phyloP scores from a whole-genome alignment of 2,888 invertebrate genomes.

The Amiota mariae region DNA sequence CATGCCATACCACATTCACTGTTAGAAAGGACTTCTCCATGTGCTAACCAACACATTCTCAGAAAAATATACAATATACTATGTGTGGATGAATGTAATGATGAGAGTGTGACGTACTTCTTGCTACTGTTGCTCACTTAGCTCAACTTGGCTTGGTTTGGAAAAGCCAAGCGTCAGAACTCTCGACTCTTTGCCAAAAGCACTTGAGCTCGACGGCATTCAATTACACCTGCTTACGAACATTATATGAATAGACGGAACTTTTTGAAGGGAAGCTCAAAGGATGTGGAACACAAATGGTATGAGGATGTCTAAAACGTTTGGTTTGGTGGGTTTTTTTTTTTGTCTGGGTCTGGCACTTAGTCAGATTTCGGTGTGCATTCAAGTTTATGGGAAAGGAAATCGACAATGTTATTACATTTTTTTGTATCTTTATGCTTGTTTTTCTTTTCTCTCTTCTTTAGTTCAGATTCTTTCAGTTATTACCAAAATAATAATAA shows the following conservation, averaged over 20 bases:
- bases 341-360: slow-evolving; percentile 19
- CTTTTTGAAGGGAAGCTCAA: too few relatives aligned
- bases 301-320: neutral
- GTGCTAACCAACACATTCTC: too few relatives aligned
- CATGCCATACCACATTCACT: neutral
- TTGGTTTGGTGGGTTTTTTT: too few relatives aligned
- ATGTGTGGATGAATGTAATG: too few relatives aligned
- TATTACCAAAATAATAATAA: slow-evolving; percentile 9
- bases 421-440: slow-evolving; percentile 52
- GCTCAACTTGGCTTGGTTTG: slow-evolving; percentile 38
- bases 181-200: slow-evolving; percentile 11
- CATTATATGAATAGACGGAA: slow-evolving; percentile 48
- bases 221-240: slow-evolving; percentile 65
- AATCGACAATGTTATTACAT: slow-evolving; percentile 64
- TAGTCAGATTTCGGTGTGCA: slow-evolving; percentile 31
- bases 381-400: neutral
- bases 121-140: slow-evolving; percentile 41
- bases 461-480: slow-evolving; percentile 29
- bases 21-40: too few relatives aligned
- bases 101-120: too few relatives aligned
- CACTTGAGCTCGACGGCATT: slow-evolving; percentile 44
- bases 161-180: slow-evolving; percentile 51
- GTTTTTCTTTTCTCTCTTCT: slow-evolving; percentile 37
- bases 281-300: neutral
- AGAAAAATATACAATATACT: too few relatives aligned